Base-by-base conservation (phyloP, 37 sponge, comb jelly and placozoan species). In the Spongia lamella region DNA sequence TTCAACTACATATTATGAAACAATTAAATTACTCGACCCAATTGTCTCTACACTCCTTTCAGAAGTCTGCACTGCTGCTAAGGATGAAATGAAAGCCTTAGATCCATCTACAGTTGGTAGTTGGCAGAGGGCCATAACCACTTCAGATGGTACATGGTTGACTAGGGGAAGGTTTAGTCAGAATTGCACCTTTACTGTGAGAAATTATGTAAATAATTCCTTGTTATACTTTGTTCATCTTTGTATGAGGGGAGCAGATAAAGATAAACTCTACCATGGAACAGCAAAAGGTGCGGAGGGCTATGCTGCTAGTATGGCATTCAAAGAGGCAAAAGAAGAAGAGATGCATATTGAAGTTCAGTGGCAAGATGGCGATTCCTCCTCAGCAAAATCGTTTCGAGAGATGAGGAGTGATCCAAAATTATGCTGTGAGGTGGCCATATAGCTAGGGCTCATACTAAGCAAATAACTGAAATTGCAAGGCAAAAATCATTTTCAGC, bases 311-410 rank as follows among this genome's bases (percentile, higher is more conserved):
- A 30, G 22, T 15, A 40, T 21, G 5, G 25, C 26, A 4, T 79
- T 79, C 32, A 19, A 31, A 29, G 9, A 39, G 22, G 68, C 68
- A 11, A 68, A 69, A 34, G 56, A 68, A 3, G 59, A 56, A 35
- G 79, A 68, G 0, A 60, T 63, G 33, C 16, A 56, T 7, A 38
- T 78, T 24, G 68, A 19, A 13, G 68, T 66, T 24, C 39, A 78
- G 51, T 78, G 79, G 79, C 79, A 78, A 47, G 79, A 78, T 25
- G 53, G 49, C 24, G 79, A 78, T 59, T 78, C 79, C 43, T 78
- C 79, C 21, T 13, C 70, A 13, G 63, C 50, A 38, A 78, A 78
- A 29, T 13, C 60, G 9, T 17, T 78, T 24, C 5, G 7, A 6
- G 38, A 63, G 17, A 36, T 27, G 19, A 66, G 24, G 20, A 56